A percentile compares a stretch with the other conserved stretches of the same genome.
Evolutionary conservation across 2,888 invertebrate genomes (phyloP).

Genomic region (Parasteatoda lunata): DNA sequence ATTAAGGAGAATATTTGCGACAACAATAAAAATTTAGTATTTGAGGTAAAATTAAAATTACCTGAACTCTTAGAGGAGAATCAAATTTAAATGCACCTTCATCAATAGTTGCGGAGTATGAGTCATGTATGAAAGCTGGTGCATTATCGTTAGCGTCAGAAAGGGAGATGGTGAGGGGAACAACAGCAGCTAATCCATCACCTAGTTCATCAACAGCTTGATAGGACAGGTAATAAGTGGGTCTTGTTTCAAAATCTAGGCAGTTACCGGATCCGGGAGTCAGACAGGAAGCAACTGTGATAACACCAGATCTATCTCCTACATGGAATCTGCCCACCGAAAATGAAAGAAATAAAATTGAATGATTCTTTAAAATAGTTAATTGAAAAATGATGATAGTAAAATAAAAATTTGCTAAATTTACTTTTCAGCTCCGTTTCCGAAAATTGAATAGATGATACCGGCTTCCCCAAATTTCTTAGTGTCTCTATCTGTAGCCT

Average conservation of each 20-base stretch:
- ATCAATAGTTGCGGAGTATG: slow-evolving; percentile 87
- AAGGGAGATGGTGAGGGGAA: slow-evolving; percentile 70
- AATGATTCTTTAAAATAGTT: background rate
- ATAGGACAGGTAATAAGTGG: slow-evolving; percentile 84
- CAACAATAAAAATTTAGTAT: too few relatives aligned
- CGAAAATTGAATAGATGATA: slow-evolving; percentile 87
- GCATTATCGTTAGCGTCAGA: slow-evolving; percentile 81
- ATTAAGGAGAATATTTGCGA: too few relatives aligned
- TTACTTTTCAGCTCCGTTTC: slow-evolving; percentile 85
- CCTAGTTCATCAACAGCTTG: slow-evolving; percentile 91
- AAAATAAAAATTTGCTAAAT: background rate
- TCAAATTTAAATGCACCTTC: slow-evolving; percentile 90
- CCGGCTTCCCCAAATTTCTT: slow-evolving; percentile 88
- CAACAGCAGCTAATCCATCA: slow-evolving; percentile 75
- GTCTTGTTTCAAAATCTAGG: slow-evolving; percentile 87
- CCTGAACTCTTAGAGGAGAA: slow-evolving; percentile 72
- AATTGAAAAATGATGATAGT: background rate
- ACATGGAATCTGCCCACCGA: slow-evolving; percentile 84
- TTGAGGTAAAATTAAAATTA: slow-evolving; percentile 51
- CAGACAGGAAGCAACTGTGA: slow-evolving; percentile 85
- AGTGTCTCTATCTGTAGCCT: slow-evolving; percentile 88
- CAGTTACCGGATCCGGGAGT: slow-evolving; percentile 82
- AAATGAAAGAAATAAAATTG: slow-evolving; percentile 29
- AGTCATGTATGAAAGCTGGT: slow-evolving; percentile 84
- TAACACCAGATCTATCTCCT: slow-evolving; percentile 80